Evolutionary conservation across 2,113 vertebrate species (phyloP), one percentile per base, ranked within the genome.

Genomic region (Dermatemys mawii): DNA sequence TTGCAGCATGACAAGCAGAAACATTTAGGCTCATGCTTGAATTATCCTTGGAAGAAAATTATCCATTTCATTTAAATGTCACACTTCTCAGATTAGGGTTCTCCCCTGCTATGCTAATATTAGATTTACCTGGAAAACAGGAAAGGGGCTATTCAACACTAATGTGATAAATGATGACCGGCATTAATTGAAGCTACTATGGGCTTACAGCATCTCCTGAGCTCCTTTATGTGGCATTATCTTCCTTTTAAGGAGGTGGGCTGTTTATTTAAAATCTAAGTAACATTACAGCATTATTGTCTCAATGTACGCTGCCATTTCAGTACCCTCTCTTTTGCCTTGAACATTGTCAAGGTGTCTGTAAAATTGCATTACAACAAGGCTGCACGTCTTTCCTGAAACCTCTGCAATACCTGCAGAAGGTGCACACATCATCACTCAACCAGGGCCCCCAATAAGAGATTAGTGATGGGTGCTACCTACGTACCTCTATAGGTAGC

Each of bases 201-300:
- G 82, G 75, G 46, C 84, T 29, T 70, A 73, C 13, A 49, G 51
- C 11, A 87, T 35, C 44, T 78, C n/a, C 0, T 54, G 78, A 86
- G 88, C 55, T 90, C 51, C 38, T 94, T 91, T 8, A 1, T 50
- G 9, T 84, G 76, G 21, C 26, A 80, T 86, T 78, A 86, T 44
- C 50, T 38, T 82, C 29, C 50, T 93, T 70, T 63, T 11, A 60
- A 0, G 3, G 86, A 35, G 26, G 29, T 82, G 81, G 94, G 54
- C 11, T 76, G 89, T 88, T 93, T 60, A 55, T 82, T 84, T 86
- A 83, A 95, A 93, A 82, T 32, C 21, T 75, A 53, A 63, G 16
- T 63, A 63, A 35, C 3, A 4, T 63, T 19, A 63, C 32, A 38
- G 63, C 63, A 38, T 22, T 17, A 67, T 11, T 67, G 63, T 67